Evolutionary conservation across 2,888 invertebrate genomes (phyloP).

Genomic region (Athalia circularis): DNA sequence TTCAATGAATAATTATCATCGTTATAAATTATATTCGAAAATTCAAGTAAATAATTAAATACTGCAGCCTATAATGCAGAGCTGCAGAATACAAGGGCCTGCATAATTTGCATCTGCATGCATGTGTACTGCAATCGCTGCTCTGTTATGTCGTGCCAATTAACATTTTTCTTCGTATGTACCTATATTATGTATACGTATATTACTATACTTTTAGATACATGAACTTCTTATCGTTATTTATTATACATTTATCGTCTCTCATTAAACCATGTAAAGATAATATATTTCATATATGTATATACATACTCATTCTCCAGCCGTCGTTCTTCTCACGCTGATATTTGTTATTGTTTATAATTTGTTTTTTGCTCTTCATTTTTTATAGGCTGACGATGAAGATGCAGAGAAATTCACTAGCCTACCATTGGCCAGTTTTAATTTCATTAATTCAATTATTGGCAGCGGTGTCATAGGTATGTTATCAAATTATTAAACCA

Average conservation of each 20-base stretch:
- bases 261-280: slow-evolving; percentile 1
- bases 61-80: not conserved
- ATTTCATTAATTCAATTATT: slow-evolving; percentile 92
- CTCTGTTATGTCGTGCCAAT: slow-evolving; percentile 12
- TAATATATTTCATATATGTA: not conserved
- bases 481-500: slow-evolving; percentile 49
- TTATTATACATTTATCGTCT: slow-evolving; percentile 5
- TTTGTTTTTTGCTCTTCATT: not conserved
- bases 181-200: too few relatives aligned
- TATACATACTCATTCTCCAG: too few relatives aligned
- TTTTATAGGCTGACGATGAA: slow-evolving; percentile 73
- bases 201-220: not conserved
- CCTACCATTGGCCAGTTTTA: slow-evolving; percentile 86
- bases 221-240: slow-evolving; percentile 7
- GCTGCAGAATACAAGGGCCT: slow-evolving; percentile 10
- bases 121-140: slow-evolving; percentile 22
- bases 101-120: slow-evolving; percentile 38
- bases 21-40: too few relatives aligned
- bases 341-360: slow-evolving; percentile 7
- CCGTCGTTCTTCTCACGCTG: slow-evolving; percentile 31
- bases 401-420: slow-evolving; percentile 80
- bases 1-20: too few relatives aligned
- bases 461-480: slow-evolving; percentile 91
- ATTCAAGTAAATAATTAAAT: too few relatives aligned
- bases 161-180: slow-evolving; percentile 25